phyloP scores from a whole-genome alignment of 2,888 invertebrate species.

The Alentia gelatinosa region DNA sequence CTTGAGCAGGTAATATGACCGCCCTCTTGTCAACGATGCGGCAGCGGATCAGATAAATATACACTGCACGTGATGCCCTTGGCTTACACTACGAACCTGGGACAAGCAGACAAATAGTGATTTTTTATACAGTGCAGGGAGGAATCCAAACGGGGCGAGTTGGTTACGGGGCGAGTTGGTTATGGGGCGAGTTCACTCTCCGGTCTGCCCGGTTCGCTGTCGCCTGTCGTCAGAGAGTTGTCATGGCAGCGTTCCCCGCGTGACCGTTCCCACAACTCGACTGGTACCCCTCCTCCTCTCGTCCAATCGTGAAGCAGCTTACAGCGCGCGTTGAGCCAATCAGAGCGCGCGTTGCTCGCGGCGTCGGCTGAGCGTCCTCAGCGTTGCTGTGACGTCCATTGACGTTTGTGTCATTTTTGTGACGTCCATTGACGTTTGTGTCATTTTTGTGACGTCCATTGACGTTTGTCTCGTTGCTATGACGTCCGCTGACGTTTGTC shows the following conservation, averaged over 20 bases:
- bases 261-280: neutral
- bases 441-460: neutral
- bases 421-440: neutral
- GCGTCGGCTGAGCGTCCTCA: neutral
- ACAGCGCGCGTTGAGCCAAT: constrained; percentile 25
- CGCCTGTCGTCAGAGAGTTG: neutral
- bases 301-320: constrained; percentile 33
- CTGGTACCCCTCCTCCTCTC: constrained; percentile 13
- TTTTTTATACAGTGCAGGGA: too few species aligned
- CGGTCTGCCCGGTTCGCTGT: too few species aligned
- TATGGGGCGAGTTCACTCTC: too few species aligned
- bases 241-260: constrained; percentile 2
- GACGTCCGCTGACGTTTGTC: neutral
- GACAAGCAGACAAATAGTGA: too few species aligned
- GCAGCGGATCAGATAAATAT: too few species aligned
- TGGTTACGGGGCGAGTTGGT: too few species aligned
- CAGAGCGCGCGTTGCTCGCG: neutral
- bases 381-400: neutral
- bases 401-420: neutral
- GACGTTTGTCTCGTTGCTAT: neutral
- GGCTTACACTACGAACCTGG: too few species aligned
- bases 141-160: too few species aligned
- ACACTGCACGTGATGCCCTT: too few species aligned
- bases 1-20: too few species aligned
- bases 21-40: too few species aligned